A percentile compares a stretch with the other conserved stretches of the same genome.
Conservation (phyloP, 2,797 vertebrate genomes). For the Alectoris magna region DNA sequence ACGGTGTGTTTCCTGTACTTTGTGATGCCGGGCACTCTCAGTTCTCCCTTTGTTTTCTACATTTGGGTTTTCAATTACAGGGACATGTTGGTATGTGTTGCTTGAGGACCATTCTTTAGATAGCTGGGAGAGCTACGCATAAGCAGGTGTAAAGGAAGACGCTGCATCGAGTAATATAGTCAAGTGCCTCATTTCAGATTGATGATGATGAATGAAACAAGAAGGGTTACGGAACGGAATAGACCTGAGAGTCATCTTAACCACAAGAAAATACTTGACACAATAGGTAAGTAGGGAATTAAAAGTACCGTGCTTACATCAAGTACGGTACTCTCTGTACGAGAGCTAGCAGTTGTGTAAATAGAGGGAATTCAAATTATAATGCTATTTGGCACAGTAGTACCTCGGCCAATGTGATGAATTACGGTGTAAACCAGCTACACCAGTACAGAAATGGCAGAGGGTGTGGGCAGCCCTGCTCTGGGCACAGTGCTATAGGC, state of each 20-base stretch:
- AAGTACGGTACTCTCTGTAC: not conserved
- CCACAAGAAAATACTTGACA: slow-evolving; percentile 43
- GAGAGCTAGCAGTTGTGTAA: slow-evolving; percentile 80
- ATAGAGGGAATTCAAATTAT: slow-evolving; percentile 86
- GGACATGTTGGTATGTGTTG: not conserved
- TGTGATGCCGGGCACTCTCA: not conserved
- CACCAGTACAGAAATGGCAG: not conserved
- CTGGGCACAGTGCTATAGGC: fast-evolving
- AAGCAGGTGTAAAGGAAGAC: not conserved
- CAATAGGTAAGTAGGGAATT: not conserved
- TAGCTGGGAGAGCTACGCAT: not conserved
- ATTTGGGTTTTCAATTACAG: not conserved
- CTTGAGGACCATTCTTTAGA: not conserved
- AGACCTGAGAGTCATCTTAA: not conserved
- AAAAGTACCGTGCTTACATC: slow-evolving; percentile 1
- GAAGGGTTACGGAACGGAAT: not conserved
- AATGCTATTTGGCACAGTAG: slow-evolving; percentile 87
- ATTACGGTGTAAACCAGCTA: slow-evolving; percentile 78
- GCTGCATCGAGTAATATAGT: not conserved
- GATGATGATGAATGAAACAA: not conserved
- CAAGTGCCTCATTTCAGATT: not conserved
- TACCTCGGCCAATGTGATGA: slow-evolving; percentile 86
- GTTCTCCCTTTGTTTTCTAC: not conserved
- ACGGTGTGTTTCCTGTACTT: not conserved
- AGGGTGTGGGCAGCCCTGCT: not conserved